These are phyloP conservation scores for Amphibalanus amphitrite DNA, from an alignment of 1,140 invertebrate species.

Conservation along the genomic window DNA sequence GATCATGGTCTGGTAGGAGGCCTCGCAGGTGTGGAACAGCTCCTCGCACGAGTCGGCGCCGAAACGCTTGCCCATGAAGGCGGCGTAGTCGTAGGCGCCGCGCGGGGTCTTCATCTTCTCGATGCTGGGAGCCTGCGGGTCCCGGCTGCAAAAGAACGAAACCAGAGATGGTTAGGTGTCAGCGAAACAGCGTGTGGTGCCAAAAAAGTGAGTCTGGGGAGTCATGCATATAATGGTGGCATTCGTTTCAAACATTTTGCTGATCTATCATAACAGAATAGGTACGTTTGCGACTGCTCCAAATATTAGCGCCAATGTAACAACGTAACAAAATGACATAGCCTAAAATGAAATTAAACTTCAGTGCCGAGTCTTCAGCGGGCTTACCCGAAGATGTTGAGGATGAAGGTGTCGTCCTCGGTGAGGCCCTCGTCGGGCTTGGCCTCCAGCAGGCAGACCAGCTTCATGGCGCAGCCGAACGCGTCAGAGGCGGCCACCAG, in stretches of 20 bases:
- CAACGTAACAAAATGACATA: too few relatives aligned
- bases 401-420: conserved; percentile 21
- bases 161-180: too few relatives aligned
- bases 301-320: too few relatives aligned
- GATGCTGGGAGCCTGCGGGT: conserved; percentile 3
- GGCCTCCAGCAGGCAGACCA: conserved; percentile 22
- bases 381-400: conserved; percentile 21
- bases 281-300: too few relatives aligned
- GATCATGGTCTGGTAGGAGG: neutral
- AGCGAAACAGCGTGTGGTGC: too few relatives aligned
- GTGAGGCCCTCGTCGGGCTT: conserved; percentile 13
- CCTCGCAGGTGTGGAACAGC: neutral
- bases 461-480: conserved; percentile 20
- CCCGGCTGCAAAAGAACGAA: neutral
- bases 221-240: too few relatives aligned
- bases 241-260: too few relatives aligned
- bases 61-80: conserved; percentile 4
- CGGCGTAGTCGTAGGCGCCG: conserved; percentile 10
- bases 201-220: too few relatives aligned
- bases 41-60: neutral
- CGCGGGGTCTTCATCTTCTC: conserved; percentile 7
- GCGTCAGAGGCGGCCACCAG: conserved; percentile 17
- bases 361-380: too few relatives aligned
- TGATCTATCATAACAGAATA: too few relatives aligned
- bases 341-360: too few relatives aligned